Evolutionary conservation across 1,140 invertebrate species (phyloP).

Genomic region (Listronotus bonariensis): DNA sequence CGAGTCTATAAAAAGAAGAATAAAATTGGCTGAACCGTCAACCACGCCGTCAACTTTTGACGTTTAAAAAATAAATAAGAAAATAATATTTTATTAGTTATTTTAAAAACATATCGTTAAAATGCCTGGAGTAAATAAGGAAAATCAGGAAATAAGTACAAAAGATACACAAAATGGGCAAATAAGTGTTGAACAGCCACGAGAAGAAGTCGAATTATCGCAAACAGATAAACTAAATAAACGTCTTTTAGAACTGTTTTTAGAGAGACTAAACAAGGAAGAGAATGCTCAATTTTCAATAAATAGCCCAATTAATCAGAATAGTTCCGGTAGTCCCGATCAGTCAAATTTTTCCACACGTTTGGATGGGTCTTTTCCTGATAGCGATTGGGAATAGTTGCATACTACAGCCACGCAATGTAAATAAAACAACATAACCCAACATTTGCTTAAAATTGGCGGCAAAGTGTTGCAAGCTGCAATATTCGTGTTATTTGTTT

Average conservation of each 20-base stretch:
- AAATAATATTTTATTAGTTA: no score
- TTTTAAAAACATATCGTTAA: neutral
- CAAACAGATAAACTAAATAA: constrained; percentile 69
- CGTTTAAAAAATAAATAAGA: no score
- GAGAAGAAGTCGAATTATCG: constrained; percentile 58
- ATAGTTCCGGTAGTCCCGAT: neutral
- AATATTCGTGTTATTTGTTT: constrained; percentile 3
- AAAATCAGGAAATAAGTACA: neutral
- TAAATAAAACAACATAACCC: constrained; percentile 40
- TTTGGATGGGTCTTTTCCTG: neutral
- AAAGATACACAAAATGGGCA: constrained; percentile 11
- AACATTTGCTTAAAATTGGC: constrained; percentile 27
- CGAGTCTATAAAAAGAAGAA: no score
- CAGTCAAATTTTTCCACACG: constrained; percentile 12
- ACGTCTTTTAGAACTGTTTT: constrained; percentile 63
- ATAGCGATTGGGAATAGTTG: constrained; percentile 24
- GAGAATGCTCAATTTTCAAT: neutral
- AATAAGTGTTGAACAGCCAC: neutral
- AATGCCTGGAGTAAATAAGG: constrained; percentile 32
- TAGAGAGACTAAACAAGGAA: constrained; percentile 61
- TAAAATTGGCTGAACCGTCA: no score
- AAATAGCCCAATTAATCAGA: constrained; percentile 4
- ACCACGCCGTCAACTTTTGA: no score
- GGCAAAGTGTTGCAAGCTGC: constrained; percentile 13
- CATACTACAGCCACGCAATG: constrained; percentile 16